Evolutionary conservation across 2,113 vertebrate species (phyloP), one percentile per base, ranked within the genome.

Genomic region (Osmerus eperlanus): DNA sequence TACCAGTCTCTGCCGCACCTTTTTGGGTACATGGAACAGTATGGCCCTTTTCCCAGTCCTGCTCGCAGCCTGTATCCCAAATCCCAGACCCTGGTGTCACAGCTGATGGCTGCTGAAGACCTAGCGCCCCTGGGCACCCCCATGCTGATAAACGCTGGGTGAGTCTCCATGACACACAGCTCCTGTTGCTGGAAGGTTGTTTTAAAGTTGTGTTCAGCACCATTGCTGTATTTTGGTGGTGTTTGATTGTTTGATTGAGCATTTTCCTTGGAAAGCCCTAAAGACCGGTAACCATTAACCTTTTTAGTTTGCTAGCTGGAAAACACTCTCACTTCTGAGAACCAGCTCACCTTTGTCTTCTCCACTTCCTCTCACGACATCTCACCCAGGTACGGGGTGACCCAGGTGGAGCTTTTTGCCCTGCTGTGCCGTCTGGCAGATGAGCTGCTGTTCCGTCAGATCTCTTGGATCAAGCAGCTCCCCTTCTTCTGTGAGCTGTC

Each of bases 401-500:
- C 95, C 14, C 97, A 98, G 90, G 95, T 96, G 78, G 97, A 99
- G 92, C 93, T 99, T 62, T 99, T 99, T 58, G 95, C 97, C 0
- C 85, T 99, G 90, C 89, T 99, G 80, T 99, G 97, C 76, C 95
- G 97, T 13, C 91, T 99, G 91, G 97, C 97, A 0, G 97, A 99
- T 0, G 97, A 99, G 89, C 92, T 98, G 83, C 96, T 99, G 63
- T 99, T 98, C 86, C 94, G 97, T 52, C 97, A 99, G 92, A 99
- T 99, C 84, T 94, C 95, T 72, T 99, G 97, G 97, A 96, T 99
- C 87, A 99, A 99, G 92, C 98, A 98, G 92, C 93, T 99, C 86
- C 97, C 97, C 0, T 99, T 99, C 90, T 99, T 98, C 93, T 96
- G 95, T 0, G 96, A 99, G 72, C 95, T 99, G 75, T 97, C 96